Percentiles rank a stretch among this genome's conserved stretches.
Conservation (phyloP, 2,888 invertebrate genomes). For the Lumbricus terrestris region DNA sequence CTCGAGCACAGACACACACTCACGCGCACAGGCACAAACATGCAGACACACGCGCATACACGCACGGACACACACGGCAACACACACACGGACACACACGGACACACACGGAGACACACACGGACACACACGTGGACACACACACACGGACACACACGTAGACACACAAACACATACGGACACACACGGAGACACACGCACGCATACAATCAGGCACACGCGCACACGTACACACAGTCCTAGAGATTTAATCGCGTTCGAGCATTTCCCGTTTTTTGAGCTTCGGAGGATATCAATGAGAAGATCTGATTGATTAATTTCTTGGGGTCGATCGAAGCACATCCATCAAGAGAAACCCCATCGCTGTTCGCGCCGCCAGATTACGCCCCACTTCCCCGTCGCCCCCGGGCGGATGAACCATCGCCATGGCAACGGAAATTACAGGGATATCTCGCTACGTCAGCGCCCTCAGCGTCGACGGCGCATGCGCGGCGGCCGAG, state of each 20-base stretch:
- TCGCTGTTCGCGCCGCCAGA: background rate
- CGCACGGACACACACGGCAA: too few species aligned
- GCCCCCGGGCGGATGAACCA: background rate
- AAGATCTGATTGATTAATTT: background rate
- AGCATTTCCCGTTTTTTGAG: background rate
- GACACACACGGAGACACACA: too few species aligned
- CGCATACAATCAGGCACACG: too few species aligned
- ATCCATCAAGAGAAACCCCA: background rate
- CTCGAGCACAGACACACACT: too few species aligned
- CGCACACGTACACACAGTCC: too few species aligned
- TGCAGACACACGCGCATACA: too few species aligned
- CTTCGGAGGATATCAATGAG: background rate
- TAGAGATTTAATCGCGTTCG: background rate
- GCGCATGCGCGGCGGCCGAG: background rate
- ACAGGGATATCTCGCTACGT: background rate
- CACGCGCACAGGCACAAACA: too few species aligned
- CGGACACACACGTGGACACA: too few species aligned
- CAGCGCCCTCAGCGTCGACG: background rate
- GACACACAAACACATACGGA: too few species aligned
- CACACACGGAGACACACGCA: too few species aligned
- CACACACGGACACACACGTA: too few species aligned
- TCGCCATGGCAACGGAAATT: slow-evolving; percentile 7
- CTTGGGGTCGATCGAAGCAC: background rate
- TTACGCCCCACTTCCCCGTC: background rate
- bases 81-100: too few species aligned